Evolutionary conservation across 2,888 invertebrate species (phyloP), one percentile per base, ranked within the genome.

Genomic region (Melanotus villosus): DNA sequence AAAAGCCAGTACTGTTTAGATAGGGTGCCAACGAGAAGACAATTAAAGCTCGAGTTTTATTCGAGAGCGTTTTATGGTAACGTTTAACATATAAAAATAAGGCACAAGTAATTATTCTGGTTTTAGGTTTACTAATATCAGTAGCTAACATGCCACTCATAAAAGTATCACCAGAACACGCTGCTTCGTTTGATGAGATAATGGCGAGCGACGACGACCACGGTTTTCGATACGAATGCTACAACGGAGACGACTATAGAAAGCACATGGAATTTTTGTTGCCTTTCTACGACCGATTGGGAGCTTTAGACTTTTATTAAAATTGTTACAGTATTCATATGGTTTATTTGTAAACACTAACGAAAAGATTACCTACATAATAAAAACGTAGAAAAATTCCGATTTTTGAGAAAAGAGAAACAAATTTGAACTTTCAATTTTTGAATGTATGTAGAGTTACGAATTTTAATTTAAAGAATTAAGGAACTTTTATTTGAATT

Each of bases 151-250:
- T 80, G 10, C 79, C 82, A 4, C 72, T 83, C 30, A 81, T 82
- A 12, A 81, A 80, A 72, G 80, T 80, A 10, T 74, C 77, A 6
- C 73, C 72, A 10, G 72, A 81, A 59, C 70, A 62, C 9, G 82
- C 83, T 72, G 82, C 82, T 0, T 79, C 77, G 34, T 82, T 83
- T 69, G 82, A 82, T 34, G 77, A 80, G 65, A 79, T 21, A 73
- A 76, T 30, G 70, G 73, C 14, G 77, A 78, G 75, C 32, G 74
- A 76, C 23, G 70, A 73, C 14, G 77, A 78, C n/a, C 16, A 10
- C 10, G 78, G 80, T n/a, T 82, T 81, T 63, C 74, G 80, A 16
- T 73, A 80, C 62, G 78, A 80, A 50, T 80, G 79, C 26, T 82
- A 81, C 67, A 81, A 79, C 57, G 80, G 80, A 52, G 78, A 80